Base-by-base conservation (phyloP, 1,140 invertebrate genomes). In the Monomorium pharaonis region DNA sequence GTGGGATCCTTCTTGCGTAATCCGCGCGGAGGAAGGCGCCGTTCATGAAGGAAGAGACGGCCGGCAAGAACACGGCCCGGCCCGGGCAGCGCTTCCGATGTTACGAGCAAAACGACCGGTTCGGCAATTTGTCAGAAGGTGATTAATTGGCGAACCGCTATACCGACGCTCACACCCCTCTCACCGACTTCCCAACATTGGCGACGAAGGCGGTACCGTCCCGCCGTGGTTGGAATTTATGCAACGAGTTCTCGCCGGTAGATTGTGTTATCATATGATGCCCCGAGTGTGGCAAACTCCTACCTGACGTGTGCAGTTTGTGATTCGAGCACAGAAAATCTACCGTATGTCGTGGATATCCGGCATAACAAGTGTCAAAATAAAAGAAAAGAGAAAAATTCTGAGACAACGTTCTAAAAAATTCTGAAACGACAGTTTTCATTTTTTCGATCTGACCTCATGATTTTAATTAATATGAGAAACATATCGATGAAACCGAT, bases 121-220 rank as follows among this genome's bases (percentile, higher is more conserved):
- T 83, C 67, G 78, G 78, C 54, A 83, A 83, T 83, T 83, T 83
- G 78, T 74, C 78, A 72, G 78, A 44, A 54, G n/a, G 78, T 83
- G 78, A 83, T 83, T 83, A 83, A 83, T 83, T 74, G 78, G 78
- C 67, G 54, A 83, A 14, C 67, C 78, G 24, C 51, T 51, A n/a
- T n/a, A 44, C 33, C 18, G 65, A n/a, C 65, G 49, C 44, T 72
- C 77, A 1, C 7, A 1, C 7, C 42, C 16, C 65, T 63, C 67
- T 81, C 67, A 51, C 16, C 49, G 33, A 81, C 37, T n/a, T 37
- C 21, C 76, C 30, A 54, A 37, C 30, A 37, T 12, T 16, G 65
- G 51, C 78, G 78, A 81, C 51, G 78, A 81, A 72, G 65, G 63
- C 24, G 78, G 33, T 7, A 49, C 12, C 30, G 47, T n/a, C 33